Percentiles rank a stretch among this genome's conserved stretches.
These are phyloP conservation scores for Aphelinus atriplicis DNA, from an alignment of 1,140 invertebrate genomes.

Conservation along the genomic window DNA sequence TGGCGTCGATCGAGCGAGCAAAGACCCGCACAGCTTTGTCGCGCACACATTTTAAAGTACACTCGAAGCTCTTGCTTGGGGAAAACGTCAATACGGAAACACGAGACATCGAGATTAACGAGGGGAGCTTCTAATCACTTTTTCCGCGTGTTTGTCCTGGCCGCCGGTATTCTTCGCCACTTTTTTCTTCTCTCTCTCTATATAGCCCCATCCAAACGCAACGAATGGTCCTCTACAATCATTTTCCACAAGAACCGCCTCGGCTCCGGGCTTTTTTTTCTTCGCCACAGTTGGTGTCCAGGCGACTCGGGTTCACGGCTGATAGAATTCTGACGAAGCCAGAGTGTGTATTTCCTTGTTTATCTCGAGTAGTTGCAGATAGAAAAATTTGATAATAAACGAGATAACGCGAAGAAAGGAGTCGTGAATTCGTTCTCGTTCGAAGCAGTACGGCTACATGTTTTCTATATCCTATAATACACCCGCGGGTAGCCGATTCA, in stretches of 20 bases:
- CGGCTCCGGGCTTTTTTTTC: too few relatives aligned
- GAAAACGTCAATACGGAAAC: constrained; percentile 15
- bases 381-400: too few relatives aligned
- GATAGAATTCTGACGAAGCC: constrained; percentile 16
- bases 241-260: neutral
- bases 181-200: neutral
- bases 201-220: neutral
- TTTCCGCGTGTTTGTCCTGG: neutral
- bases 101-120: constrained; percentile 32
- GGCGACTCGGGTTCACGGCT: neutral
- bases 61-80: neutral
- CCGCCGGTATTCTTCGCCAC: neutral
- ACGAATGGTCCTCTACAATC: constrained; percentile 26
- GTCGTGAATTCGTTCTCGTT: too few relatives aligned
- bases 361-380: too few relatives aligned
- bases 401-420: too few relatives aligned
- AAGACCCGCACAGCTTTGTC: neutral
- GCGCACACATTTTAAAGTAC: neutral
- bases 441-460: too few relatives aligned
- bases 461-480: too few relatives aligned
- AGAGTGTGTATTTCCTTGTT: too few relatives aligned
- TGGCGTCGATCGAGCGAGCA: too few relatives aligned
- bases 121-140: constrained; percentile 31
- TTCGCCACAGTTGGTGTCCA: too few relatives aligned
- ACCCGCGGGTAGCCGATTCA: too few relatives aligned